Evolutionary conservation across 2,113 vertebrate genomes (phyloP).

Genomic region (Heteronetta atricapilla): DNA sequence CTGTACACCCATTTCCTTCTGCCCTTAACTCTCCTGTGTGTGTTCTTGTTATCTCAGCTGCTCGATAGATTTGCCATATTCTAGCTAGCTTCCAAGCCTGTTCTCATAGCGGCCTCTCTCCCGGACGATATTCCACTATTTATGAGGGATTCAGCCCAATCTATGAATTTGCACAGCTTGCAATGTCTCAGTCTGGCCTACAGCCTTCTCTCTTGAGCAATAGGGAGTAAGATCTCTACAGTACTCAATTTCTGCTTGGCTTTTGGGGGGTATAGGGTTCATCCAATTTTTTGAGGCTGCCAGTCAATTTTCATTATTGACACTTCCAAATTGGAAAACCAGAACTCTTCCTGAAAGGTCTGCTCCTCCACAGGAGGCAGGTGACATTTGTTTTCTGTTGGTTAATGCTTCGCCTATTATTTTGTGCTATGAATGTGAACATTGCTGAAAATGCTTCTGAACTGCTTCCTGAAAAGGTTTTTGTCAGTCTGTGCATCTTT

Average conservation of each 20-base stretch:
- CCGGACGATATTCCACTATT: background rate
- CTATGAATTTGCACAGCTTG: background rate
- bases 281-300: background rate
- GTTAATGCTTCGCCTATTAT: background rate
- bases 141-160: background rate
- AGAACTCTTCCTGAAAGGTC: background rate
- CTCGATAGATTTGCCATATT: slow-evolving; percentile 37
- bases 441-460: background rate
- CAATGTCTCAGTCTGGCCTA: background rate
- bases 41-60: slow-evolving; percentile 77
- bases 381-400: background rate
- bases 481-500: background rate
- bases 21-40: slow-evolving; percentile 52
- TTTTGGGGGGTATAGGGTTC: background rate
- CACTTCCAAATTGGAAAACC: background rate
- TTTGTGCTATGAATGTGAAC: background rate
- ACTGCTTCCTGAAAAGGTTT: background rate
- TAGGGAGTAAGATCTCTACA: background rate
- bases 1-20: slow-evolving; percentile 75
- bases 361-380: background rate
- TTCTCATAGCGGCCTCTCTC: background rate
- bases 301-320: background rate
- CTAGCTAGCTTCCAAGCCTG: slow-evolving; percentile 28
- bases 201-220: background rate
- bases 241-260: background rate